Conservation (phyloP, 1,140 invertebrate genomes). For the Temnothorax nylanderi region DNA sequence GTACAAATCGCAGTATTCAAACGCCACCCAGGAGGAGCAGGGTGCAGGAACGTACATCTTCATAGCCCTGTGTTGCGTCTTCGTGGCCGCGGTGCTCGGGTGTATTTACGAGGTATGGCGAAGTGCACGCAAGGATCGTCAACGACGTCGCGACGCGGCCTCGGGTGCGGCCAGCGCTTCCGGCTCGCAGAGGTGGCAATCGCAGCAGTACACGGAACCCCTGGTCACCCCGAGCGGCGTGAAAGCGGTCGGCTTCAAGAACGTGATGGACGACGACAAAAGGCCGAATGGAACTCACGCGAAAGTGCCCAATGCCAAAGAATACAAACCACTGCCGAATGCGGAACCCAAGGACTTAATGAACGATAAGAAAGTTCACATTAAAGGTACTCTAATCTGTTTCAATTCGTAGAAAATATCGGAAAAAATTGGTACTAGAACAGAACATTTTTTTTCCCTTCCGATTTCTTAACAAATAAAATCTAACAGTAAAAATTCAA, state of each 20-base stretch:
- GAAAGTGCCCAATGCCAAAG: slow-evolving; percentile 72
- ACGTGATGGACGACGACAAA: slow-evolving; percentile 79
- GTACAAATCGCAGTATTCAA: slow-evolving; percentile 90
- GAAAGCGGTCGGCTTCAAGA: slow-evolving; percentile 82
- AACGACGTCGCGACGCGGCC: slow-evolving; percentile 83
- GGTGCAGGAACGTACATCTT: slow-evolving; percentile 91
- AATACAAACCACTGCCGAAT: slow-evolving; percentile 81
- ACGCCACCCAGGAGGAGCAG: slow-evolving; percentile 91
- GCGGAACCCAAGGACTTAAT: slow-evolving; percentile 78
- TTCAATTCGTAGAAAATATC: background rate
- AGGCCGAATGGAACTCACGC: slow-evolving; percentile 82
- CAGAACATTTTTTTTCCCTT: background rate
- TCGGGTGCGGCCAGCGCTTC: slow-evolving; percentile 74
- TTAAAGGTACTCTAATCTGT: slow-evolving; percentile 78
- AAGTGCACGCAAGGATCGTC: slow-evolving; percentile 86
- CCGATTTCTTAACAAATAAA: background rate
- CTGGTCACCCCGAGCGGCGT: slow-evolving; percentile 67
- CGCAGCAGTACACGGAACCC: slow-evolving; percentile 77
- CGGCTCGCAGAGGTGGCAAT: slow-evolving; percentile 82
- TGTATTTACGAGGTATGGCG: slow-evolving; percentile 87
- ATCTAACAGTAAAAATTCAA: background rate
- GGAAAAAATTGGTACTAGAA: background rate
- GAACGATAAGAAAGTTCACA: slow-evolving; percentile 81
- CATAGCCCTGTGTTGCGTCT: slow-evolving; percentile 89
- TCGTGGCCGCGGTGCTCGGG: slow-evolving; percentile 88